Evolutionary conservation across 2,797 vertebrate species (phyloP), one percentile per base, ranked within the genome.

Genomic region (Sebastes itinus): DNA sequence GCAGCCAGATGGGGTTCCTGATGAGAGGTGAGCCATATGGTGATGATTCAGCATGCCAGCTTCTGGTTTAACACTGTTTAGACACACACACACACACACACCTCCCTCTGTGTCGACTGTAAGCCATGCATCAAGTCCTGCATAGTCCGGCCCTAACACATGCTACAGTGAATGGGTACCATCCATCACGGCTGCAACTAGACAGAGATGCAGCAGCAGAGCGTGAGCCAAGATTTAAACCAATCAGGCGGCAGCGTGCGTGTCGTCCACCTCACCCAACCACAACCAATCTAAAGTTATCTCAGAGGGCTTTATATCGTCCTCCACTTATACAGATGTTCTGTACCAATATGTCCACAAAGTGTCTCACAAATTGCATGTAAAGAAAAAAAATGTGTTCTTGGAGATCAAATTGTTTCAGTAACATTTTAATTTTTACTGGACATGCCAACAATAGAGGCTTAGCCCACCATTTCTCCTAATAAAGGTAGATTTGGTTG

Each of bases 161-260:
- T 87, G 87, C 82, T 81, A 16, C 72, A 74, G 66, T 38, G 67
- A 83, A 77, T n/a, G 10, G 35, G 23, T 6, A 5, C 49, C 84
- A 90, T 91, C 86, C 85, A 92, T 91, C 90, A 93, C 13, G 18
- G 56, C 75, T 62, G 58, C 58, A 86, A 89, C 70, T 2, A 75
- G 76, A 81, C 60, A n/a, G 55, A 77, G 75, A 77, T 4, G 16
- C 73, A 55, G 77, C 64, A 64, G 72, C 38, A 38, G 22, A 77
- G 58, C 2, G 30, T 5, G 61, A 73, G 64, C 74, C 75, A 52
- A 33, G 12, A 77, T 82, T 75, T 78, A 56, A 82, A 75, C 78
- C 80, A 80, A 76, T 84, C 85, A 60, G 63, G 54, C 30, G 13
- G 25, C 63, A 30, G 72, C 6, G 3, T 79, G 62, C 2, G 18